Conservation (phyloP, 2,888 invertebrate species). For the Torymus aiolomorphi region DNA sequence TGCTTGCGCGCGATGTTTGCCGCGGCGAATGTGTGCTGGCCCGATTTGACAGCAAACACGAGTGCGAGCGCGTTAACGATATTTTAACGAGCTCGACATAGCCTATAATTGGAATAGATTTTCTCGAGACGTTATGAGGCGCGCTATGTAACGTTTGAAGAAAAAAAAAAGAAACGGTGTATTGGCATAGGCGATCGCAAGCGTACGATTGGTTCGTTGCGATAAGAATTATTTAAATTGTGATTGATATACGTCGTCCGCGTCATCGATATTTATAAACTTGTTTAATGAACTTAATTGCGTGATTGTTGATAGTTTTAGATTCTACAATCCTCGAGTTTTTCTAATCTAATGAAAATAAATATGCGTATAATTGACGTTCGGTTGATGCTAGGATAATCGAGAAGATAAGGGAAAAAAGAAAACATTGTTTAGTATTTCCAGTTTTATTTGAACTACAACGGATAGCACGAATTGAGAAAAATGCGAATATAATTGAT, state of each 20-base stretch:
- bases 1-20: not conserved
- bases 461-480: too few relatives aligned
- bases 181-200: too few relatives aligned
- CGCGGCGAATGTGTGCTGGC: too few relatives aligned
- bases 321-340: not conserved
- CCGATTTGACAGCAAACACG: slow-evolving; percentile 27
- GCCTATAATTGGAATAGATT: not conserved
- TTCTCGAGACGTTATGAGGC: not conserved
- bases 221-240: slow-evolving; percentile 30
- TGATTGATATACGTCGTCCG: slow-evolving; percentile 12
- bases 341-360: not conserved
- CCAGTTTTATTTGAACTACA: too few relatives aligned
- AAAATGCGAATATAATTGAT: too few relatives aligned
- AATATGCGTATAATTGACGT: not conserved
- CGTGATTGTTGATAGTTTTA: not conserved
- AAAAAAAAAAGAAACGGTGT: slow-evolving; percentile 7
- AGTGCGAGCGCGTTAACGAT: slow-evolving; percentile 16
- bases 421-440: too few relatives aligned
- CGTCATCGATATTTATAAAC: slow-evolving; percentile 36
- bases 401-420: too few relatives aligned
- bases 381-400: too few relatives aligned
- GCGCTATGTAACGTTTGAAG: not conserved
- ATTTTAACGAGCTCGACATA: slow-evolving; percentile 34
- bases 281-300: slow-evolving; percentile 5
- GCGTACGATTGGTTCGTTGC: not conserved